Conservation (phyloP, 2,797 vertebrate species). For the Limosa lapponica region DNA sequence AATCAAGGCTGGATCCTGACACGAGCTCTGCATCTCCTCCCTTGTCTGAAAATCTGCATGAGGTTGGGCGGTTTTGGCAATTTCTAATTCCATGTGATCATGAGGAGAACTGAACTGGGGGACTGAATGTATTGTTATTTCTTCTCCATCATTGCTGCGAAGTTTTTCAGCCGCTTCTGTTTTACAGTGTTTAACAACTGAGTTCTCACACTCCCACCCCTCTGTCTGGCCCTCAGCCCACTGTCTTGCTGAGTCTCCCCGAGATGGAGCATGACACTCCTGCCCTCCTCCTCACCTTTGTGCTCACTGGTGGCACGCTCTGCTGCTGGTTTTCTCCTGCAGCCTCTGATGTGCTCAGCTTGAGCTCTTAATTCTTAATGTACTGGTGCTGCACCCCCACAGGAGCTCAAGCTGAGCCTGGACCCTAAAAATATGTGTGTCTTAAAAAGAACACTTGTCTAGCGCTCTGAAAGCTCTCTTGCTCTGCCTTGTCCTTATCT, state of each 20-base stretch:
- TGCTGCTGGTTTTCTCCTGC: not conserved
- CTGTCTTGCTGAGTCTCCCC: not conserved
- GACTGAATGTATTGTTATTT: not conserved
- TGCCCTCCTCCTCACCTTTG: not conserved
- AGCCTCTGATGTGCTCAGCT: not conserved
- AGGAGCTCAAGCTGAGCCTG: not conserved
- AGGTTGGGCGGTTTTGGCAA: not conserved
- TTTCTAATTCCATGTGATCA: not conserved
- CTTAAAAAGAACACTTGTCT: not conserved
- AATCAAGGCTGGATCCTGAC: not conserved
- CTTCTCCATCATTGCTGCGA: not conserved
- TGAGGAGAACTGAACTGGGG: not conserved
- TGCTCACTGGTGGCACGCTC: not conserved
- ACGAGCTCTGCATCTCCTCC: not conserved
- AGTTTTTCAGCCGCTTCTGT: not conserved
- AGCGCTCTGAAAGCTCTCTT: not conserved
- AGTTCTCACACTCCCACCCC: not conserved
- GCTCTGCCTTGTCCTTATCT: not conserved
- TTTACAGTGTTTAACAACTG: not conserved
- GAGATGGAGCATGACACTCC: not conserved
- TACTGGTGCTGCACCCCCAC: not conserved
- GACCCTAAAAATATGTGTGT: not conserved
- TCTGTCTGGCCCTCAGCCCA: not conserved
- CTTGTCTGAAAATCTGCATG: not conserved
- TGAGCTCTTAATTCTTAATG: not conserved